These are phyloP conservation scores for Strigops habroptila DNA, from an alignment of 2,113 vertebrate genomes.

Conservation along the genomic window DNA sequence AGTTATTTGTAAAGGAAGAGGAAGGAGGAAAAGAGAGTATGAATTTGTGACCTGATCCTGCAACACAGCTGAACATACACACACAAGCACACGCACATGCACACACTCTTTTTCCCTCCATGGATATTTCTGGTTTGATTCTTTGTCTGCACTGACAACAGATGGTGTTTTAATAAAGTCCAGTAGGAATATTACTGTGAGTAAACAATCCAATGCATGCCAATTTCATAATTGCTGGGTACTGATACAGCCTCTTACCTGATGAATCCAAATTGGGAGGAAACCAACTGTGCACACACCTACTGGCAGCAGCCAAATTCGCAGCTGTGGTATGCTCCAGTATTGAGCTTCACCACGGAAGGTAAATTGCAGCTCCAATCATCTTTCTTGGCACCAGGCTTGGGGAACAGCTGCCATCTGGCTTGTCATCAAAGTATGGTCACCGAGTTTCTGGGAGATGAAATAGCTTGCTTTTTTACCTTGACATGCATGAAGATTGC, in stretches of 20 bases:
- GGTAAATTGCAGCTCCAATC: conserved; percentile 82
- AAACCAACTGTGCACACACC: conserved; percentile 78
- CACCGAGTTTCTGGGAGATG: conserved; percentile 73
- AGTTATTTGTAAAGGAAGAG: background rate
- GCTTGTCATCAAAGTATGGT: conserved; percentile 79
- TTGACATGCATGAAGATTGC: conserved; percentile 56
- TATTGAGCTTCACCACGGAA: conserved; percentile 76
- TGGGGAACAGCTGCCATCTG: conserved; percentile 77
- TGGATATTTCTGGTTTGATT: conserved; percentile 70
- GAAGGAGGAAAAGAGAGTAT: background rate
- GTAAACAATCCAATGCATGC: conserved; percentile 96
- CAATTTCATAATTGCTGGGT: conserved; percentile 99
- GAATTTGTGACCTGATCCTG: background rate
- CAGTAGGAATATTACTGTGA: conserved; percentile 99
- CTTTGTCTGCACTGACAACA: conserved; percentile 92
- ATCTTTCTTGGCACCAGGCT: conserved; percentile 71
- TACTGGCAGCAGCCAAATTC: conserved; percentile 89
- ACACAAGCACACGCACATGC: background rate
- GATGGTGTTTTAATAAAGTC: conserved; percentile 99
- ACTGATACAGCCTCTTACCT: conserved; percentile 95
- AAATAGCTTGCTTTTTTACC: conserved; percentile 71
- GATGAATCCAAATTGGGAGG: conserved; percentile 84
- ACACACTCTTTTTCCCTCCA: background rate
- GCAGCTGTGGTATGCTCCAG: conserved; percentile 84
- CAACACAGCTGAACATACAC: background rate